A percentile compares a stretch with the other conserved stretches of the same genome.
Evolutionary conservation across 2,113 vertebrate genomes (phyloP).

Genomic region (Istiophorus platypterus): DNA sequence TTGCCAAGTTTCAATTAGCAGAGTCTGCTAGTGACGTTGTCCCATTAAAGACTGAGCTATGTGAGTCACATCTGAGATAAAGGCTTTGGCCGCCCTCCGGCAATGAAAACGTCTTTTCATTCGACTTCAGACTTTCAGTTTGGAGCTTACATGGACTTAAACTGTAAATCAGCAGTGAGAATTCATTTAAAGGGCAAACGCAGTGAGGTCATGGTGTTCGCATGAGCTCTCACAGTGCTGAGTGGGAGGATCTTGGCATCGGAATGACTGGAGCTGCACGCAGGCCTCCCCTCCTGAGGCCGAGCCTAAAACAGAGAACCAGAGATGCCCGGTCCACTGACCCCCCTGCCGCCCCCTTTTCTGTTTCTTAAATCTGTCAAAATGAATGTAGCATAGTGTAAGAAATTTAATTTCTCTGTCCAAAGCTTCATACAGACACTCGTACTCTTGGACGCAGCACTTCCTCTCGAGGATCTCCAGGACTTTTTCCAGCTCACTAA

Average conservation of each 20-base stretch:
- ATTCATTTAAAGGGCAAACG: constrained; percentile 57
- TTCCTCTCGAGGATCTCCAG: not conserved
- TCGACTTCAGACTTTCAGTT: constrained; percentile 25
- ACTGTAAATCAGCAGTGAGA: constrained; percentile 64
- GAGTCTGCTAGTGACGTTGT: not conserved
- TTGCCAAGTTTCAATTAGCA: not conserved
- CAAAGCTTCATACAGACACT: not conserved
- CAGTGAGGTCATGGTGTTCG: constrained; percentile 76
- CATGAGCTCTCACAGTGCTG: constrained; percentile 58
- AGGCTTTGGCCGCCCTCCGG: not conserved
- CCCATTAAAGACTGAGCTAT: constrained; percentile 8
- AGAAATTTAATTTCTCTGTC: not conserved
- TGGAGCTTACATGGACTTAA: constrained; percentile 25
- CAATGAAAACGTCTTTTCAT: constrained; percentile 38
- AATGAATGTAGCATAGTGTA: not conserved
- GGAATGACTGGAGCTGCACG: constrained; percentile 27
- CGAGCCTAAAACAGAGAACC: constrained; percentile 15
- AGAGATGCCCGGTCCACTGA: constrained; percentile 31
- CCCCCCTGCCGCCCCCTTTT: not conserved
- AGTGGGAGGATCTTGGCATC: constrained; percentile 74
- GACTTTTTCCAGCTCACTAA: not conserved
- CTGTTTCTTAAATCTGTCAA: not conserved
- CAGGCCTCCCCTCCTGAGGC: constrained; percentile 34
- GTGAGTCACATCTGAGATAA: constrained; percentile 16
- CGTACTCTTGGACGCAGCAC: not conserved